Evolutionary conservation across 1,140 invertebrate species (phyloP).

Genomic region (Anthonomus grandis): DNA sequence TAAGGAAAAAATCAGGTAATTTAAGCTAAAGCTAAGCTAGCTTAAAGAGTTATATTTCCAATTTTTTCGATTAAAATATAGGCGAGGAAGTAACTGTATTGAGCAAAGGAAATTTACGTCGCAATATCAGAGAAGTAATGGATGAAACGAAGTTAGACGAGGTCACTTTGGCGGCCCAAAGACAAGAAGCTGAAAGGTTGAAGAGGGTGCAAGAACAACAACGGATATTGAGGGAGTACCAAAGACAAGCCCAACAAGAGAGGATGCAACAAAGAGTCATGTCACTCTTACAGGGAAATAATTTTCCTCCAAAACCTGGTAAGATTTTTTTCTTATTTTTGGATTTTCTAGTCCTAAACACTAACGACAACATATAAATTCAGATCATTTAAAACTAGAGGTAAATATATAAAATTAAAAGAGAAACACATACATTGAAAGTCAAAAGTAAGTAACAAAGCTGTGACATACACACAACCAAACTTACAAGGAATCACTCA

Average conservation of each 20-base stretch:
- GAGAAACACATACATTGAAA: no score
- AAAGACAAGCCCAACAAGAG: slow-evolving; percentile 68
- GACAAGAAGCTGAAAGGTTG: slow-evolving; percentile 86
- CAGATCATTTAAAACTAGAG: no score
- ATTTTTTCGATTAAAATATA: slow-evolving; percentile 24
- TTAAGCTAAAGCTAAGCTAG: background rate
- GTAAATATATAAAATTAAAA: no score
- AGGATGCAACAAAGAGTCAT: slow-evolving; percentile 66
- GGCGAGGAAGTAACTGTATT: slow-evolving; percentile 36
- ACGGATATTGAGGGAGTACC: slow-evolving; percentile 71
- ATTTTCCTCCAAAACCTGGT: slow-evolving; percentile 50
- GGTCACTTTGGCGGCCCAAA: slow-evolving; percentile 85
- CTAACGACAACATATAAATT: no score
- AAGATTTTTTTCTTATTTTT: no score
- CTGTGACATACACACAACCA: no score
- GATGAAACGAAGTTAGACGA: slow-evolving; percentile 89
- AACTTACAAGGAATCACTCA: no score
- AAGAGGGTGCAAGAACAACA: slow-evolving; percentile 81
- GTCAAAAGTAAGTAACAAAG: no score
- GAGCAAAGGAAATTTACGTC: slow-evolving; percentile 62
- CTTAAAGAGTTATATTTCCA: background rate
- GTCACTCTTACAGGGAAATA: slow-evolving; percentile 65
- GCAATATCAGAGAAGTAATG: slow-evolving; percentile 89
- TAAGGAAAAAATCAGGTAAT: slow-evolving; percentile 42
- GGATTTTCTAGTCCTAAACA: no score